Conservation (phyloP, 1,140 invertebrate genomes). For the Zophobas morio region DNA sequence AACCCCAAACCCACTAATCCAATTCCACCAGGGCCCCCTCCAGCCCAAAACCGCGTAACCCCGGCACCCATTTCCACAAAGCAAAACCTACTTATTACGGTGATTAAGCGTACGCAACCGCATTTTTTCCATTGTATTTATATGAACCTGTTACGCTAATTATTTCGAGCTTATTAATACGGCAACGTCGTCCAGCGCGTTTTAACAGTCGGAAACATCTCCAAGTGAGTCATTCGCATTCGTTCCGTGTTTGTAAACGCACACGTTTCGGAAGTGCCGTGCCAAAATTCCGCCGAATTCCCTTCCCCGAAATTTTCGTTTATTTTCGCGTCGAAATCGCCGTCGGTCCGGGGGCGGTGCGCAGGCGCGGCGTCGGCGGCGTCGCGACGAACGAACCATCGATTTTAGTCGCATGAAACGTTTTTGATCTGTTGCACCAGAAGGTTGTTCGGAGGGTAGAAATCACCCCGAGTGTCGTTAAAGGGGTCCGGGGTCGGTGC, state of each 20-base stretch:
- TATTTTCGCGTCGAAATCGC: background rate
- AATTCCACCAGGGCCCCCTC: too few species aligned
- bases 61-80: background rate
- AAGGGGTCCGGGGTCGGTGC: too few species aligned
- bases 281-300: background rate
- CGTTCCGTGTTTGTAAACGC: background rate
- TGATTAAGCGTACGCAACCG: constrained; percentile 26
- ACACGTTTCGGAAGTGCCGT: background rate
- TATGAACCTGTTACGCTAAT: constrained; percentile 33
- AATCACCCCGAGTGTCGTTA: background rate
- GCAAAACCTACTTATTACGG: constrained; percentile 11
- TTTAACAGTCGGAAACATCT: background rate
- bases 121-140: constrained; percentile 14
- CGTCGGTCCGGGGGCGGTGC: constrained; percentile 7
- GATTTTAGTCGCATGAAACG: constrained; percentile 55
- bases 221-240: background rate
- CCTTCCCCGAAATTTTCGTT: background rate
- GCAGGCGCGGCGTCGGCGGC: constrained; percentile 50
- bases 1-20: too few species aligned
- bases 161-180: constrained; percentile 24
- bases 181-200: background rate
- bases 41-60: background rate
- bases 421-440: constrained; percentile 43
- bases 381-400: constrained; percentile 58
- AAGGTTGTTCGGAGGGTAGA: background rate